phyloP scores from a whole-genome alignment of 2,113 vertebrate genomes.

The Pelobates fuscus region DNA sequence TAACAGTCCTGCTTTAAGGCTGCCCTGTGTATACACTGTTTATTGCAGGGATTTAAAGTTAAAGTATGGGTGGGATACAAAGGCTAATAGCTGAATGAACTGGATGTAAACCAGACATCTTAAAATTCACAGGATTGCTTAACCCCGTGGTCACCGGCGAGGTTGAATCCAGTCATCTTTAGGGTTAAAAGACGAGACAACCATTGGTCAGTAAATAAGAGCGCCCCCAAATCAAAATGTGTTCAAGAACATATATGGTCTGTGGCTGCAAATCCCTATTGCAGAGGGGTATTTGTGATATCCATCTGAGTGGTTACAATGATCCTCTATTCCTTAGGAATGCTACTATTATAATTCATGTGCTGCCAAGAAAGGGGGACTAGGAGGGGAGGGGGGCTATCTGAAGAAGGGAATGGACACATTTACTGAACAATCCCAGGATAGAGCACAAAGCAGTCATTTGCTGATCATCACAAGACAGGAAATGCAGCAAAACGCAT shows the following conservation, averaged over 20 bases:
- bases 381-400: slow-evolving; percentile 21
- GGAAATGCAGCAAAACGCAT: slow-evolving; percentile 40
- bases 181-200: too few species aligned
- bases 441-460: slow-evolving; percentile 42
- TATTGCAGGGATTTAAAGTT: too few species aligned
- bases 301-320: slow-evolving; percentile 40
- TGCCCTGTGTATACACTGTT: too few species aligned
- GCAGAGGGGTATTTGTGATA: slow-evolving; percentile 33
- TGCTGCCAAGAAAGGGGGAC: slow-evolving; percentile 39
- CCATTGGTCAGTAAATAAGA: too few species aligned
- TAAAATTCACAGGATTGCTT: too few species aligned
- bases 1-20: too few species aligned
- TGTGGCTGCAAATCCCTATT: neutral
- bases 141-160: too few species aligned
- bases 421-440: slow-evolving; percentile 21
- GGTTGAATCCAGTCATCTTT: too few species aligned
- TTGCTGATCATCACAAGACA: slow-evolving; percentile 33
- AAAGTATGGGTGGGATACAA: too few species aligned
- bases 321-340: slow-evolving; percentile 49
- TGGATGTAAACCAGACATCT: too few species aligned
- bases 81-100: too few species aligned
- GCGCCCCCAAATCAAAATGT: too few species aligned
- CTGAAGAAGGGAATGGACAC: slow-evolving; percentile 17
- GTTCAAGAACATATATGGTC: neutral
- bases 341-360: slow-evolving; percentile 46